Evolutionary conservation across 2,113 vertebrate species (phyloP), one percentile per base, ranked within the genome.

Genomic region (Chloropsis hardwickii): DNA sequence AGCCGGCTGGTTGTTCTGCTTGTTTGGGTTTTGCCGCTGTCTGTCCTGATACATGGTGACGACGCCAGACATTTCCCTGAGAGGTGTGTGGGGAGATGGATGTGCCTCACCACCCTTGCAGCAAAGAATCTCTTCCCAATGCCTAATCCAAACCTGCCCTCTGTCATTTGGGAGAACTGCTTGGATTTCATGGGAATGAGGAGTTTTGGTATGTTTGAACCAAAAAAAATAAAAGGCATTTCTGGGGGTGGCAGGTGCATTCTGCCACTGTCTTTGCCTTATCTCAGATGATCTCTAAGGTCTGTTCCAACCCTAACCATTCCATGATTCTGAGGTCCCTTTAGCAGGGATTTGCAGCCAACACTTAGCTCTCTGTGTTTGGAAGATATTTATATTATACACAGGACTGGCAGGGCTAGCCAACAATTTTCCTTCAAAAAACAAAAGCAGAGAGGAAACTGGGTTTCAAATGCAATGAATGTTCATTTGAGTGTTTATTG

Each of bases 1-100:
- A 64, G 54, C 54, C 64, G 70, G 22, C 58, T 54, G 39, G 33
- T 18, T 23, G 42, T 35, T 72, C 53, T 67, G 53, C 39, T 37
- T 35, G 27, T 60, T 24, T 45, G 74, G 40, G 33, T 50, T 89
- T 60, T 56, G 23, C 33, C n/a, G 10, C 62, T 50, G 54, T 7
- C 54, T 77, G 62, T 45, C 60, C 69, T 56, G 60, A 74, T 27
- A 51, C 10, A 2, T 0, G 2, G 72, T 21, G 64, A 53, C 0
- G 0, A 17, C 1, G 13, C n/a, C 25, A 61, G 42, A 44, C 51
- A 2, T 31, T 31, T 69, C 29, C 11, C 29, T 65, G 21, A 0
- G 0, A 45, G n/a, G 40, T 9, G 9, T 6, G 14, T 9, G 9
- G 25, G 11, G 20, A 67, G 10, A 28, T 37, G 37, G 25, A 22